A percentile compares a stretch with the other conserved stretches of the same genome.
Conservation (phyloP, 1,140 invertebrate species). For the Drosophila ananassae region DNA sequence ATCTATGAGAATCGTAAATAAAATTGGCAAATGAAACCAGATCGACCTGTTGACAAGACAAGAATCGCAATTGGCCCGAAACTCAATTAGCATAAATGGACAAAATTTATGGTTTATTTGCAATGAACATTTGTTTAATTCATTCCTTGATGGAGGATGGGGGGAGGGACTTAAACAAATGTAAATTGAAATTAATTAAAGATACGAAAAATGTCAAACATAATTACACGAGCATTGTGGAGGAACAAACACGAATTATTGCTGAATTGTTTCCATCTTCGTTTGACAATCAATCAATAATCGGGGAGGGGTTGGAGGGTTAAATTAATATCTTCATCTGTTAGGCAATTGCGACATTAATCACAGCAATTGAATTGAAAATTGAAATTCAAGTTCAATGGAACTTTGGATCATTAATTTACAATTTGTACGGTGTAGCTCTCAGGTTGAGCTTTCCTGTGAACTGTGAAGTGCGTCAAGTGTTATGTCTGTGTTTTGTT, state of each 20-base stretch:
- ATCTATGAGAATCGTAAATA: slow-evolving; percentile 41
- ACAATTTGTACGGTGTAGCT: slow-evolving; percentile 26
- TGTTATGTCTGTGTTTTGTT: not conserved
- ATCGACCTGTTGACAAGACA: slow-evolving; percentile 65
- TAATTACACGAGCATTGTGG: slow-evolving; percentile 51
- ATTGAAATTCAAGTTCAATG: slow-evolving; percentile 58
- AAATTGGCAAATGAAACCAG: slow-evolving; percentile 51
- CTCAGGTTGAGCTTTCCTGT: slow-evolving; percentile 17
- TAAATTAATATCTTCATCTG: slow-evolving; percentile 59
- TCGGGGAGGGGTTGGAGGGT: not conserved
- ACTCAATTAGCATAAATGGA: slow-evolving; percentile 60
- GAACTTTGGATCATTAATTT: slow-evolving; percentile 38
- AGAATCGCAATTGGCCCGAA: slow-evolving; percentile 41
- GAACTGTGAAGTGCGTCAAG: slow-evolving; percentile 8
- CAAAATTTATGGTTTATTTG: slow-evolving; percentile 72
- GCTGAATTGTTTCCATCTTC: slow-evolving; percentile 8
- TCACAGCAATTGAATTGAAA: slow-evolving; percentile 48
- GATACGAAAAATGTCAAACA: slow-evolving; percentile 42
- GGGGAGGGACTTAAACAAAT: slow-evolving; percentile 15
- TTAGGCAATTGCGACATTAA: slow-evolving; percentile 39
- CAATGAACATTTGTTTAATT: slow-evolving; percentile 59
- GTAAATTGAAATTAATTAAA: slow-evolving; percentile 37
- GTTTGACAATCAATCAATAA: slow-evolving; percentile 45
- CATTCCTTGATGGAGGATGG: slow-evolving; percentile 11
- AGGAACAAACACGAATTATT: slow-evolving; percentile 22